Percentiles rank a stretch among this genome's conserved stretches.
Conservation (phyloP, 1,140 invertebrate genomes). For the Apis cerana region DNA sequence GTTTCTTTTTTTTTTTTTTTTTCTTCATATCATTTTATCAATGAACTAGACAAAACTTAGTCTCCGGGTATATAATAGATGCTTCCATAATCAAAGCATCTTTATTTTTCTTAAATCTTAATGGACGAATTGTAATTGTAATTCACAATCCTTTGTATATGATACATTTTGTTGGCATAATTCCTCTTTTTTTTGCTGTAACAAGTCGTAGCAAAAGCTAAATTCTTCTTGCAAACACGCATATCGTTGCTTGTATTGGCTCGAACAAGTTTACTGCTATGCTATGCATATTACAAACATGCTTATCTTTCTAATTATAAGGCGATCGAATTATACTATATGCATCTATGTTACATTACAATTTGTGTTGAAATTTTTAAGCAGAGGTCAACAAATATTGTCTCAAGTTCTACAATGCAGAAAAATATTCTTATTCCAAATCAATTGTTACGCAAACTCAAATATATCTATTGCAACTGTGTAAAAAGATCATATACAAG, state of each 20-base stretch:
- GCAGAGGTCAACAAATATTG: slow-evolving; percentile 36
- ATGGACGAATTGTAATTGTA: slow-evolving; percentile 55
- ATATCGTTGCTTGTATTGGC: slow-evolving; percentile 42
- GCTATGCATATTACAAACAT: slow-evolving; percentile 58
- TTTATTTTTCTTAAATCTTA: slow-evolving; percentile 48
- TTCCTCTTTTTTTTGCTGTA: slow-evolving; percentile 37
- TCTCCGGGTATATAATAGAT: slow-evolving; percentile 13
- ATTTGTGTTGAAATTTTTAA: slow-evolving; percentile 34
- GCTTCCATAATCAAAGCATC: slow-evolving; percentile 5
- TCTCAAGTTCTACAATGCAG: slow-evolving; percentile 8
- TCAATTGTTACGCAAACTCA: background rate
- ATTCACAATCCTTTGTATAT: slow-evolving; percentile 38
- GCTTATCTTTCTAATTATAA: slow-evolving; percentile 63
- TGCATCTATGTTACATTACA: slow-evolving; percentile 42
- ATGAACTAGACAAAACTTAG: slow-evolving; percentile 23
- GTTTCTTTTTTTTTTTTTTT: background rate
- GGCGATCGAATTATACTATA: slow-evolving; percentile 57
- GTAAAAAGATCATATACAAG: background rate
- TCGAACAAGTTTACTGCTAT: slow-evolving; percentile 46
- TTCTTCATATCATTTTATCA: background rate
- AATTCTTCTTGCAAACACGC: slow-evolving; percentile 35
- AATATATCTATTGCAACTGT: slow-evolving; percentile 5
- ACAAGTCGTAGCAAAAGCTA: slow-evolving; percentile 61
- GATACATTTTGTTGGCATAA: slow-evolving; percentile 44
- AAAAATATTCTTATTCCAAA: slow-evolving; percentile 16